A percentile compares a stretch with the other conserved stretches of the same genome.
Conservation (phyloP, 2,888 invertebrate genomes). For the Ctena decussata region DNA sequence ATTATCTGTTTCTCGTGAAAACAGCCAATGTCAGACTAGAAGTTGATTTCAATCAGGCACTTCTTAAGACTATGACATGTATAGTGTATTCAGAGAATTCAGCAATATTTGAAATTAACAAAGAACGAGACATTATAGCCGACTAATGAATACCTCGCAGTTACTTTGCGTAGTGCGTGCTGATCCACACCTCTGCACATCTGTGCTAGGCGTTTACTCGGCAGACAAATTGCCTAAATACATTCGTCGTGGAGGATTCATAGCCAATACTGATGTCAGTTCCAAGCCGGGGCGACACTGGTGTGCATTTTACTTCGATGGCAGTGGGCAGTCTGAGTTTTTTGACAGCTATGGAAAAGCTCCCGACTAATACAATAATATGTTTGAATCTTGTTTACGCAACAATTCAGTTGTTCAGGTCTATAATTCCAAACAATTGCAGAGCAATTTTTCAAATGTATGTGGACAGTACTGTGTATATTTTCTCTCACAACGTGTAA, state of each 20-base stretch:
- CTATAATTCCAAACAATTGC: conserved; percentile 2
- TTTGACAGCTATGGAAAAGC: conserved; percentile 35
- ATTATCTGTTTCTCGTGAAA: conserved; percentile 35
- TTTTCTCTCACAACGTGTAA: no score
- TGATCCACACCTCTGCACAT: neutral
- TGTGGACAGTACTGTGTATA: no score
- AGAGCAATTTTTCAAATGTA: conserved; percentile 9
- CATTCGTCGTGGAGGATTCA: conserved; percentile 14
- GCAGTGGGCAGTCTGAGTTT: conserved; percentile 27
- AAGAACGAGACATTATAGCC: conserved; percentile 22
- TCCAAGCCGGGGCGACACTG: conserved; percentile 25
- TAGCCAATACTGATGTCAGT: conserved; percentile 17
- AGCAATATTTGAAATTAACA: conserved; percentile 36
- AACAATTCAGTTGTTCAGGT: neutral
- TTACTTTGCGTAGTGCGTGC: conserved; percentile 14
- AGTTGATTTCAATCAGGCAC: conserved; percentile 29
- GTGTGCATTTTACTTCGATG: conserved; percentile 37
- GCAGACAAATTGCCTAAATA: neutral
- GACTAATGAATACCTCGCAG: conserved; percentile 26
- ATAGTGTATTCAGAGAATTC: conserved; percentile 18
- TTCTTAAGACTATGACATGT: conserved; percentile 4
- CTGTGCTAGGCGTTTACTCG: conserved; percentile 13
- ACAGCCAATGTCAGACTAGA: conserved; percentile 44
- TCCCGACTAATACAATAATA: conserved; percentile 1
- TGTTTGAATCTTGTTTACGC: neutral